A percentile compares a stretch with the other conserved stretches of the same genome.
phyloP scores from a whole-genome alignment of 2,113 vertebrate species.

The Odocoileus virginianus region DNA sequence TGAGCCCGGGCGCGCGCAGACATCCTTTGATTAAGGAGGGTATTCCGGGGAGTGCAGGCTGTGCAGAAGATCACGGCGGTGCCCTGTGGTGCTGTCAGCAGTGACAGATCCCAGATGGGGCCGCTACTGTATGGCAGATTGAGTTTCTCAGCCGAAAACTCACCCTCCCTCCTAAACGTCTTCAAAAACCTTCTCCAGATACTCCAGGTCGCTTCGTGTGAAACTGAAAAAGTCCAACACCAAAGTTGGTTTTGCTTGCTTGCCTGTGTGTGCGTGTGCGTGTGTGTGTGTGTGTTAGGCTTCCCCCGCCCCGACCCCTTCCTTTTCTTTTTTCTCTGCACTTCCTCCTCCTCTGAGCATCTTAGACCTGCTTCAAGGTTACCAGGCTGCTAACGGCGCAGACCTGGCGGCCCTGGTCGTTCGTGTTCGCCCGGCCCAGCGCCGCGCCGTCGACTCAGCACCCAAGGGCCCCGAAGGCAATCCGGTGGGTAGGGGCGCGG shows the following conservation, averaged over 20 bases:
- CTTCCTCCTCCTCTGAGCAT: slow-evolving; percentile 36
- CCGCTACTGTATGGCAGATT: slow-evolving; percentile 94
- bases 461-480: background rate
- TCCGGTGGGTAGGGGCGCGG: slow-evolving; percentile 43
- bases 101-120: slow-evolving; percentile 91
- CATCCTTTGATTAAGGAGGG: slow-evolving; percentile 79
- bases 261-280: background rate
- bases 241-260: slow-evolving; percentile 36
- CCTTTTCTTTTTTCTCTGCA: background rate
- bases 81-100: slow-evolving; percentile 89
- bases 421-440: background rate
- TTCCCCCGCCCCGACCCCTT: background rate
- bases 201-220: slow-evolving; percentile 79
- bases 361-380: slow-evolving; percentile 9
- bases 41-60: slow-evolving; percentile 82
- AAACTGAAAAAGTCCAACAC: slow-evolving; percentile 68
- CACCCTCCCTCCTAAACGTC: slow-evolving; percentile 83
- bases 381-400: background rate
- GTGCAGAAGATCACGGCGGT: slow-evolving; percentile 85
- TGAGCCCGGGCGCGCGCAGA: slow-evolving; percentile 61
- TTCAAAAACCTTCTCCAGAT: slow-evolving; percentile 86
- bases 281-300: background rate
- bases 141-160: slow-evolving; percentile 89
- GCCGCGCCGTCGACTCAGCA: background rate
- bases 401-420: background rate